These are phyloP conservation scores for Xenentodon cancila DNA, from an alignment of 2,797 vertebrate species.

Conservation along the genomic window DNA sequence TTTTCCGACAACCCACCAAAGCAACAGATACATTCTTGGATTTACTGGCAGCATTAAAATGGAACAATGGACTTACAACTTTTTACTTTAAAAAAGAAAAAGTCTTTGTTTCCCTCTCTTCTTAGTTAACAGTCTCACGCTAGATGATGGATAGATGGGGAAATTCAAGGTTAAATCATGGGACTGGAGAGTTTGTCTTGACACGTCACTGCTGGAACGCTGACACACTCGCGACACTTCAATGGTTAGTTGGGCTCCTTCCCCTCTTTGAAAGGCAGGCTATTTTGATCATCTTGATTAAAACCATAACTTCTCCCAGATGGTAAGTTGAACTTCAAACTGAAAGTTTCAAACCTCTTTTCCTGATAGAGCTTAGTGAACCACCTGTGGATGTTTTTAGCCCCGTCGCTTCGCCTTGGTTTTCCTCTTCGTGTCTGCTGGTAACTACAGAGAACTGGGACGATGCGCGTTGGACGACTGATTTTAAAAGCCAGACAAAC, in stretches of 20 bases:
- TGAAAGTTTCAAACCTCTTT: background rate
- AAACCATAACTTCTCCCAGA: slow-evolving; percentile 9
- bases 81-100: too few species aligned
- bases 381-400: slow-evolving; percentile 25
- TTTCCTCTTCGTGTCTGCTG: background rate
- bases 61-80: too few species aligned
- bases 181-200: slow-evolving; percentile 48
- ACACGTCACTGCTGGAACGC: slow-evolving; percentile 72
- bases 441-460: background rate
- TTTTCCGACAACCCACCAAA: too few species aligned
- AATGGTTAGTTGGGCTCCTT: slow-evolving; percentile 8
- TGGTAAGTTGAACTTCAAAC: background rate
- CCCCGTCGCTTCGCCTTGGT: background rate
- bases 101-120: background rate
- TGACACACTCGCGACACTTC: slow-evolving; percentile 19
- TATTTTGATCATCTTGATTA: slow-evolving; percentile 15
- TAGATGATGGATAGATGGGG: slow-evolving; percentile 67
- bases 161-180: slow-evolving; percentile 69
- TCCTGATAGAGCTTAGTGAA: background rate
- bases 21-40: too few species aligned
- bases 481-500: slow-evolving; percentile 8
- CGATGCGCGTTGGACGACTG: background rate
- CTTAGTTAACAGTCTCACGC: slow-evolving; percentile 17
- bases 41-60: too few species aligned
- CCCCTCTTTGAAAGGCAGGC: slow-evolving; percentile 2